phyloP scores from a whole-genome alignment of 2,797 vertebrate species.

The Poecilia picta region DNA sequence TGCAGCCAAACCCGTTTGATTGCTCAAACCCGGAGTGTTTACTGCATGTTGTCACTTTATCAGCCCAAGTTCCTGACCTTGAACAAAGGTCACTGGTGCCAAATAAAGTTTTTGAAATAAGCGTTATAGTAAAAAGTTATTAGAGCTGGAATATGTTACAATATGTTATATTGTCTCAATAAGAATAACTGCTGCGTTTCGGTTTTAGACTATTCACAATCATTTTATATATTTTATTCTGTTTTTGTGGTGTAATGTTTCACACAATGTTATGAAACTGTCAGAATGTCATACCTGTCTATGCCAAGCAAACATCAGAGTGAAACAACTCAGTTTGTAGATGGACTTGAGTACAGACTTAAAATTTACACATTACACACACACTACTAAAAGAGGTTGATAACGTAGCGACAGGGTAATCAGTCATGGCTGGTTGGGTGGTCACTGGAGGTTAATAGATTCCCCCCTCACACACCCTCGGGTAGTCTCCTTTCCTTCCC shows the following conservation, averaged over 20 bases:
- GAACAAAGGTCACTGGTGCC: neutral
- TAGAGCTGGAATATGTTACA: neutral
- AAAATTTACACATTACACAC: slow-evolving; percentile 24
- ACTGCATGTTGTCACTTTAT: neutral
- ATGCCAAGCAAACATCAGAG: neutral
- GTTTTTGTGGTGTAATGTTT: neutral
- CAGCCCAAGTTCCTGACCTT: neutral
- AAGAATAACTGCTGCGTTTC: neutral
- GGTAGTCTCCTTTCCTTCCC: slow-evolving; percentile 52
- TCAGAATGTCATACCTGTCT: neutral
- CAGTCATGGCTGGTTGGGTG: slow-evolving; percentile 71
- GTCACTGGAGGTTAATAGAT: slow-evolving; percentile 78
- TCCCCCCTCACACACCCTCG: slow-evolving; percentile 50
- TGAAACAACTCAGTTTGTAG: slow-evolving; percentile 16
- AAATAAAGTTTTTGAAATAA: neutral
- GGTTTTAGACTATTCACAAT: neutral
- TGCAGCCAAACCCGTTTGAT: neutral
- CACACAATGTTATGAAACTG: neutral
- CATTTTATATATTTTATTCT: neutral
- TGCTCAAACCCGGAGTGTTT: neutral
- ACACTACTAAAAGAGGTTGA: slow-evolving; percentile 38
- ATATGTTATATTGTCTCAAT: neutral
- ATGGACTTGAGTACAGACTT: slow-evolving; percentile 17
- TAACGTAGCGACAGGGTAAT: slow-evolving; percentile 67
- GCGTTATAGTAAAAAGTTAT: neutral